Conservation (phyloP, 2,113 vertebrate species). For the Nothocercus nigrocapillus region DNA sequence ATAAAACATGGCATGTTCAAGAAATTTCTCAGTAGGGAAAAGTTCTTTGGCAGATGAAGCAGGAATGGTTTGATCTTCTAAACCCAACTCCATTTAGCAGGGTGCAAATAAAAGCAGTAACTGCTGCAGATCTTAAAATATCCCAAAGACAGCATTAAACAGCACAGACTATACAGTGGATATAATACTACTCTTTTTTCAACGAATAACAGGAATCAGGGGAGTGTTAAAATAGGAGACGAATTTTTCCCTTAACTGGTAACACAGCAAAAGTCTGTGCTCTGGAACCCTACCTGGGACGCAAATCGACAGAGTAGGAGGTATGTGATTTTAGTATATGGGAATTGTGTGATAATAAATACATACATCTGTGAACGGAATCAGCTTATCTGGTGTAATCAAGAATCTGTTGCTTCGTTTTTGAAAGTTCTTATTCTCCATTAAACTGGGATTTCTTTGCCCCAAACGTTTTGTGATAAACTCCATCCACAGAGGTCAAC, state of each 20-base stretch:
- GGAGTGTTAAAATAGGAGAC: neutral
- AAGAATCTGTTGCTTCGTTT: neutral
- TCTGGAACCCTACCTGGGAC: neutral
- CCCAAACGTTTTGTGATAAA: neutral
- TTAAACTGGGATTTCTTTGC: neutral
- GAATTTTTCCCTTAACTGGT: neutral
- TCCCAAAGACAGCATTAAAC: neutral
- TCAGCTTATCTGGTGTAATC: neutral
- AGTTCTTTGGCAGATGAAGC: neutral
- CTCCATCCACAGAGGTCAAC: neutral
- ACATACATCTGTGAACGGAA: neutral
- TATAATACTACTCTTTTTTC: neutral
- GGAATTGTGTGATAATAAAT: neutral
- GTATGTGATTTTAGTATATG: neutral
- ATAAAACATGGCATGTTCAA: neutral
- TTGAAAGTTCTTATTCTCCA: neutral
- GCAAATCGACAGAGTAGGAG: neutral
- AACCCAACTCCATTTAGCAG: neutral
- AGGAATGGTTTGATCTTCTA: neutral
- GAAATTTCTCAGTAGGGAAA: neutral
- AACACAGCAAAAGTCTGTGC: neutral
- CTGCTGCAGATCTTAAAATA: neutral
- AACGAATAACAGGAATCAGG: neutral
- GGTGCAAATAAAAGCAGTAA: neutral
- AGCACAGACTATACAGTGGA: neutral